Evolutionary conservation across 2,113 vertebrate species (phyloP).

Genomic region (Leiothrix lutea): DNA sequence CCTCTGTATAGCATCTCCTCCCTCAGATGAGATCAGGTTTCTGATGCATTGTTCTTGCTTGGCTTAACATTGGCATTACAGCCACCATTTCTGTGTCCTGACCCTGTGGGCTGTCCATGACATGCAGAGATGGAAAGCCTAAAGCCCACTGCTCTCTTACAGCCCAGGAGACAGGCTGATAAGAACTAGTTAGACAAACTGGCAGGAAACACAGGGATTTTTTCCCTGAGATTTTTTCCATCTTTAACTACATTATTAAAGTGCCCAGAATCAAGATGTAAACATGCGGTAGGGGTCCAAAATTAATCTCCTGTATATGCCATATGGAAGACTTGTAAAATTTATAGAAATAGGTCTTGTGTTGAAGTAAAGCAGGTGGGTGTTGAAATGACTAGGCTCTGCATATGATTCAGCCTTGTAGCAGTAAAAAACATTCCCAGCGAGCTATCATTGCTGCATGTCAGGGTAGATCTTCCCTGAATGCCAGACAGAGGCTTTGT

Average conservation of each 20-base stretch:
- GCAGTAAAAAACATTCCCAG: background rate
- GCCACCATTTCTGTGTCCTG: background rate
- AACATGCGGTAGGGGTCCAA: background rate
- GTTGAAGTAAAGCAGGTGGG: constrained; percentile 31
- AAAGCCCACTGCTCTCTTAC: background rate
- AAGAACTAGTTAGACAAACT: background rate
- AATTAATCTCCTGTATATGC: background rate
- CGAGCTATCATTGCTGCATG: background rate
- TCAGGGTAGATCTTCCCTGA: background rate
- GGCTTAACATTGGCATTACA: background rate
- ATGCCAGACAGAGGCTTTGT: background rate
- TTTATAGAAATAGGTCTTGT: background rate
- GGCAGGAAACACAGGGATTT: background rate
- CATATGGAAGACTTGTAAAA: constrained; percentile 16
- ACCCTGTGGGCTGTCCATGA: background rate
- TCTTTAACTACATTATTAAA: background rate
- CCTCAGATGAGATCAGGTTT: background rate
- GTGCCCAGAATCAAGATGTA: background rate
- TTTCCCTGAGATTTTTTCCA: background rate
- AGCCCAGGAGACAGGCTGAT: background rate
- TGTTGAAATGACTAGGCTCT: constrained; percentile 11
- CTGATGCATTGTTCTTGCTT: background rate
- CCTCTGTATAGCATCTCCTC: background rate
- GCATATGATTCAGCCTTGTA: background rate
- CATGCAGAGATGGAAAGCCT: background rate